A percentile compares a stretch with the other conserved stretches of the same genome.
These are phyloP conservation scores for Lanius ludovicianus DNA, from an alignment of 2,113 vertebrate species.

Conservation along the genomic window DNA sequence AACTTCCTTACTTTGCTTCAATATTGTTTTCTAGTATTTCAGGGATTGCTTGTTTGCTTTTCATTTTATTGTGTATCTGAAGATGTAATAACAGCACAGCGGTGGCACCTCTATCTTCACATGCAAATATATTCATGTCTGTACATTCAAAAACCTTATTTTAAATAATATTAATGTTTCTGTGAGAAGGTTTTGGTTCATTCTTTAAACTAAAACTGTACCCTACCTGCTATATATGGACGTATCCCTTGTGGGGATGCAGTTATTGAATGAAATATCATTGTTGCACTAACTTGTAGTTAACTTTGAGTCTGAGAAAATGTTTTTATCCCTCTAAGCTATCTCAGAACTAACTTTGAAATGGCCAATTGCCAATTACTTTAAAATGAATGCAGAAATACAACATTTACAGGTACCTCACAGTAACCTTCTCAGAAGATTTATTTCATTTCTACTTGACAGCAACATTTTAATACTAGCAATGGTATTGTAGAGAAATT, in stretches of 20 bases:
- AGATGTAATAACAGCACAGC: not conserved
- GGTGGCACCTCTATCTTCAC: not conserved
- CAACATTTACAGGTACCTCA: not conserved
- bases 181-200: not conserved
- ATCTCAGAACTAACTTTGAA: slow-evolving; percentile 29
- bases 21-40: not conserved
- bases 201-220: not conserved
- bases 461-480: slow-evolving; percentile 2
- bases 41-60: not conserved
- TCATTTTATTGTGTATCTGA: not conserved
- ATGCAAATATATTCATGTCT: not conserved
- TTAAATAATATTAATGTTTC: not conserved
- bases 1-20: not conserved
- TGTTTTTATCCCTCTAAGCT: not conserved
- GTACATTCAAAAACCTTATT: not conserved
- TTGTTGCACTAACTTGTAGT: not conserved
- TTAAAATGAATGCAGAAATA: not conserved
- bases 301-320: not conserved
- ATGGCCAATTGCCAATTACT: not conserved
- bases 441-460: slow-evolving; percentile 26
- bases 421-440: slow-evolving; percentile 16
- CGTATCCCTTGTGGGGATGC: not conserved
- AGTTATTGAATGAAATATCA: not conserved
- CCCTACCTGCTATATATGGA: not conserved
- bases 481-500: not conserved